Evolutionary conservation across 2,797 vertebrate genomes (phyloP).

Genomic region (Prionace glauca): DNA sequence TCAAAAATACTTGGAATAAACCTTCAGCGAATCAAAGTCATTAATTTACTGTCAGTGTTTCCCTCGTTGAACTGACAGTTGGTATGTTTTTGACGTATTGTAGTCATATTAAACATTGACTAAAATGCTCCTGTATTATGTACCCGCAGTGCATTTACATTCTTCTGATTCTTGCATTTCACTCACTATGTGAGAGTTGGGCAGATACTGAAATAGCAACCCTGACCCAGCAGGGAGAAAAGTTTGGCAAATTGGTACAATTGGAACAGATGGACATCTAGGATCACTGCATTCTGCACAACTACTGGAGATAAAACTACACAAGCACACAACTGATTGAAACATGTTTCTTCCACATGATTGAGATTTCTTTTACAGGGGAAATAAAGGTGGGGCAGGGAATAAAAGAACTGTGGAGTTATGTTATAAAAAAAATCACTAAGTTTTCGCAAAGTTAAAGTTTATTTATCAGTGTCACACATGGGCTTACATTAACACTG

Average conservation of each 20-base stretch:
- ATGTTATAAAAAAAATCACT: background rate
- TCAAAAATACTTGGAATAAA: slow-evolving; percentile 30
- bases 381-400: background rate
- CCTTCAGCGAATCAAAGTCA: background rate
- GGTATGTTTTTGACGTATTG: slow-evolving; percentile 5
- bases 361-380: background rate
- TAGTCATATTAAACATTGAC: slow-evolving; percentile 4
- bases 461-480: too few species aligned
- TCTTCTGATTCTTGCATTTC: background rate
- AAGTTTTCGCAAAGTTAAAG: background rate
- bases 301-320: background rate
- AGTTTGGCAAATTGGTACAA: background rate
- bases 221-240: background rate
- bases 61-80: slow-evolving; percentile 5
- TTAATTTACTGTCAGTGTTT: background rate
- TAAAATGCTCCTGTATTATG: background rate
- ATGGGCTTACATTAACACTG: too few species aligned
- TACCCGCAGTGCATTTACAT: background rate
- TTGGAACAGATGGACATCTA: too few species aligned
- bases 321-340: background rate
- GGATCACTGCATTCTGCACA: background rate
- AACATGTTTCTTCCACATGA: background rate
- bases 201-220: background rate
- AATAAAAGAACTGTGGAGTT: background rate
- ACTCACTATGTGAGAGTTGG: background rate